Base-by-base conservation (phyloP, 2,113 vertebrate species). In the Nyctibius bracteatus region DNA sequence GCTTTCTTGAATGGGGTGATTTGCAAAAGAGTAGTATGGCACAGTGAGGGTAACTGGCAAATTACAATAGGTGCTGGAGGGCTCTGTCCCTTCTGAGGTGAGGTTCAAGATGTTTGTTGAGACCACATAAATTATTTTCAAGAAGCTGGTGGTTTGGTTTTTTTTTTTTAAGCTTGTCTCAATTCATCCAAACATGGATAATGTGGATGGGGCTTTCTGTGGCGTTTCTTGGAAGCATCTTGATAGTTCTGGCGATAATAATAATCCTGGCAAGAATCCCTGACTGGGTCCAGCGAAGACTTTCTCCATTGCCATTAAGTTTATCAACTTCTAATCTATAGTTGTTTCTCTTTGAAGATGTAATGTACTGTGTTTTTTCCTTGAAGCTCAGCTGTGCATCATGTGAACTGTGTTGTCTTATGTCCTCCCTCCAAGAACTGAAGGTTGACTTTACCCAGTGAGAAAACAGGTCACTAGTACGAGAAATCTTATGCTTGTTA, bases 101-200 rank as follows among this genome's bases (percentile, higher is more conserved):
- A 47, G 43, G 9, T 37, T 84, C 15, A 57, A 49, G 57, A 23
- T 54, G n/a, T 33, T 72, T 71, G 27, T 52, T 80, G 52, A 78
- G 55, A 79, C 27, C 14, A 2, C 2, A 5, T 22, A 10, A 19
- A 4, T 79, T 62, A 28, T 8, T 82, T 79, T 54, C 46, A 77
- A 6, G 12, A 47, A 18, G 9, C 16, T 3, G 41, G 41, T 43
- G 41, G 41, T 17, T 17, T 44, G 31, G 35, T 31, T 33, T 46
- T 59, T 52, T 46, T 54, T 47, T 73, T 47, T 14, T 20, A 35
- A 27, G 21, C 20, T 72, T 89, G 13, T 59, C 31, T 79, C 9
- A 5, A 0, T 92, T 75, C 4, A 15, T 72, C 49, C 19, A 19
- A 33, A 55, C 0, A 0, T 65, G 54, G 46, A 14, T 81, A 19